Percentiles rank a stretch among this genome's conserved stretches.
Conservation (phyloP, 2,888 invertebrate species). For the Cynaeus angustus region DNA sequence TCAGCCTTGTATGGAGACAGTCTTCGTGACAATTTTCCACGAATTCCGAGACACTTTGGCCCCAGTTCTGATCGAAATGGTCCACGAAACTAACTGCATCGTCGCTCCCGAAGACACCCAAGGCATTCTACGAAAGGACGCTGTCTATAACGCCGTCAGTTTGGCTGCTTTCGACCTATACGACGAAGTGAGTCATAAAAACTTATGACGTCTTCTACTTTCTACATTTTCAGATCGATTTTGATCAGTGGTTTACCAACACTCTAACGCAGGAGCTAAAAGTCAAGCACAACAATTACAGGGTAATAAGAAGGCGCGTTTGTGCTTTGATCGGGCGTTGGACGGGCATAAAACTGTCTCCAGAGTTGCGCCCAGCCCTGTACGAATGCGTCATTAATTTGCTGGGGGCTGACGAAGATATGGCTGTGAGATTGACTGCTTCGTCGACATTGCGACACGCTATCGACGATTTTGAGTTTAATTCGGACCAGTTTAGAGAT, state of each 20-base stretch:
- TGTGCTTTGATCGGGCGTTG: slow-evolving; percentile 88
- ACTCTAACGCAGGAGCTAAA: slow-evolving; percentile 88
- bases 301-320: slow-evolving; percentile 88
- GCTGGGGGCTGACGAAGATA: slow-evolving; percentile 84
- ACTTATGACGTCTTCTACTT: not conserved
- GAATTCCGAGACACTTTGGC: slow-evolving; percentile 83
- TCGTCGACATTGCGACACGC: slow-evolving; percentile 88
- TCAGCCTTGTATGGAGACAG: slow-evolving; percentile 90
- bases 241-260: slow-evolving; percentile 92
- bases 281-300: slow-evolving; percentile 86
- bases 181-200: slow-evolving; percentile 86
- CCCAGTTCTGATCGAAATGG: slow-evolving; percentile 82
- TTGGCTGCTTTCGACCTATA: slow-evolving; percentile 91
- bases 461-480: slow-evolving; percentile 95
- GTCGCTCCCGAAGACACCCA: slow-evolving; percentile 82
- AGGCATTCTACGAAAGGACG: slow-evolving; percentile 90
- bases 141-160: slow-evolving; percentile 94
- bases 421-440: slow-evolving; percentile 91
- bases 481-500: slow-evolving; percentile 88
- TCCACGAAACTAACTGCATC: slow-evolving; percentile 79
- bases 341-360: slow-evolving; percentile 88
- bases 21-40: slow-evolving; percentile 89
- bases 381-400: slow-evolving; percentile 87
- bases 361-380: slow-evolving; percentile 84
- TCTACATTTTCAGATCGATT: slow-evolving; percentile 79